Percentiles rank a stretch among this genome's conserved stretches.
Conservation (phyloP, 2,113 vertebrate species). For the Xenopus laevis region DNA sequence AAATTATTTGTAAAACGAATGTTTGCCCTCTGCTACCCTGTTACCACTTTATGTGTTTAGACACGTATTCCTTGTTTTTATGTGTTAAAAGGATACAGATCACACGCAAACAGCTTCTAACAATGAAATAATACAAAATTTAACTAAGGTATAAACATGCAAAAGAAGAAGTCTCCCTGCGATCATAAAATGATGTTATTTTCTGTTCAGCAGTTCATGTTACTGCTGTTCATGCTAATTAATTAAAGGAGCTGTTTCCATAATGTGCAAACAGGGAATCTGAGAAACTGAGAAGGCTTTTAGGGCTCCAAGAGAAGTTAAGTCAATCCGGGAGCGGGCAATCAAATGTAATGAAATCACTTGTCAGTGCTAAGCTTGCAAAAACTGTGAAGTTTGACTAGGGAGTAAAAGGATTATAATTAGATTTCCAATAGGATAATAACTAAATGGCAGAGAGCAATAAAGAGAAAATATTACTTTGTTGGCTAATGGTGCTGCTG, state of each 20-base stretch:
- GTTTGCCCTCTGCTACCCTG: background rate
- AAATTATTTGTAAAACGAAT: background rate
- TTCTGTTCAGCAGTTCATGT: slow-evolving; percentile 84
- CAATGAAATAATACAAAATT: slow-evolving; percentile 67
- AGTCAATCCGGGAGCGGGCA: slow-evolving; percentile 73
- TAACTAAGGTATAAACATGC: slow-evolving; percentile 72
- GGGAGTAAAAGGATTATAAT: slow-evolving; percentile 87
- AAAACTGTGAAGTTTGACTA: slow-evolving; percentile 85
- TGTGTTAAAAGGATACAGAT: background rate
- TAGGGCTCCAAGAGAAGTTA: slow-evolving; percentile 73
- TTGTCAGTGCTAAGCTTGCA: slow-evolving; percentile 89
- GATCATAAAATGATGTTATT: slow-evolving; percentile 81
- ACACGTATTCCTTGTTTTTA: slow-evolving; percentile 8
- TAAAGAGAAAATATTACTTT: slow-evolving; percentile 81
- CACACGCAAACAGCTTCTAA: slow-evolving; percentile 48
- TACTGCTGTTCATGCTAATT: slow-evolving; percentile 82
- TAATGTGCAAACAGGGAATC: slow-evolving; percentile 81
- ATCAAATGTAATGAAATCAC: slow-evolving; percentile 91
- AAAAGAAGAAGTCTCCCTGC: slow-evolving; percentile 67
- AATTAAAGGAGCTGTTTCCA: slow-evolving; percentile 79
- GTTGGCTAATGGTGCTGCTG: slow-evolving; percentile 74
- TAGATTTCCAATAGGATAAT: slow-evolving; percentile 86
- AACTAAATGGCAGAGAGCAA: slow-evolving; percentile 79
- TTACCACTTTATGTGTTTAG: background rate
- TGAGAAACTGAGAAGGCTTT: slow-evolving; percentile 77